phyloP scores from a whole-genome alignment of 2,797 vertebrate genomes.

The Cynodonichthys magdalenae region DNA sequence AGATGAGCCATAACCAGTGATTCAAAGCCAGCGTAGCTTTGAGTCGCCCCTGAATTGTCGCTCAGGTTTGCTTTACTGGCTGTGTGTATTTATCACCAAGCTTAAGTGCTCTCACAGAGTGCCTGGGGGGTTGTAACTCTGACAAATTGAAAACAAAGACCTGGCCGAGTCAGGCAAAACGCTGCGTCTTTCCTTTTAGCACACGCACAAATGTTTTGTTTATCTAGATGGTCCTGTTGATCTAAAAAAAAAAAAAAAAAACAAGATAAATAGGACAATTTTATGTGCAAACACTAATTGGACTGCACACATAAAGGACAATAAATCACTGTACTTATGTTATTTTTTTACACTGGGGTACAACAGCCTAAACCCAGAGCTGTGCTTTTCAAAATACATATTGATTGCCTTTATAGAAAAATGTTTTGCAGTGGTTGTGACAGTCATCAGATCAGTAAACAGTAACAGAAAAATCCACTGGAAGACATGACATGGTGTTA shows the following conservation, averaged over 20 bases:
- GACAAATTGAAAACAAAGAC: conserved; percentile 78
- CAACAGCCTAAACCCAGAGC: conserved; percentile 1
- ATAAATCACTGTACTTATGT: no score
- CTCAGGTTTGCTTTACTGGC: conserved; percentile 74
- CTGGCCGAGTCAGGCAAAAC: conserved; percentile 59
- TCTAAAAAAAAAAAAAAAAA: background rate
- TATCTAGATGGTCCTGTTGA: conserved; percentile 1
- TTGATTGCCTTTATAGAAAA: conserved; percentile 25
- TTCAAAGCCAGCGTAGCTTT: conserved; percentile 43
- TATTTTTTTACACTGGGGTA: no score
- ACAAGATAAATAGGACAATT: background rate
- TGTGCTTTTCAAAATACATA: background rate
- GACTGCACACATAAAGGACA: background rate
- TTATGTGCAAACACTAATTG: background rate
- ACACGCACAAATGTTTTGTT: conserved; percentile 11
- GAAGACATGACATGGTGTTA: conserved; percentile 15
- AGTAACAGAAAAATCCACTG: conserved; percentile 6
- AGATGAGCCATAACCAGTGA: conserved; percentile 21
- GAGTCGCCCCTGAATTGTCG: conserved; percentile 74
- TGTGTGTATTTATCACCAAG: conserved; percentile 76
- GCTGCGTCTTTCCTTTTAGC: conserved; percentile 43
- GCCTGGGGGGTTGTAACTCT: conserved; percentile 72
- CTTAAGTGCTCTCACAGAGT: conserved; percentile 73
- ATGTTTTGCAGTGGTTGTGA: conserved; percentile 16
- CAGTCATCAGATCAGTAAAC: conserved; percentile 25